phyloP scores from a whole-genome alignment of 2,113 vertebrate species.

The Macroglossus sobrinus region DNA sequence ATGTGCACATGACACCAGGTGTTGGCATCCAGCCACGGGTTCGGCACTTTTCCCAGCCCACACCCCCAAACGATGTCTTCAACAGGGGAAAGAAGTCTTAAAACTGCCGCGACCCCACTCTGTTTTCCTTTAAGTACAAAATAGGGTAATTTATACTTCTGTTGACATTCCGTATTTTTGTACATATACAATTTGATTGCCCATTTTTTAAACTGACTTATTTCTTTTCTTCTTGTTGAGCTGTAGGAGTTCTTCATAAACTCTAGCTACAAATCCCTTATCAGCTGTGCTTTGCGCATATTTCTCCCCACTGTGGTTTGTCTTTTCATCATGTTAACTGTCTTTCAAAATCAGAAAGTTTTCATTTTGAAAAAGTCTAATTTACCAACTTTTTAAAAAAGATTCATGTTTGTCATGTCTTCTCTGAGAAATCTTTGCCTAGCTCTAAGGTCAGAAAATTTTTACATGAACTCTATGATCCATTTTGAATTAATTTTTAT shows the following conservation, averaged over 20 bases:
- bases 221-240: neutral
- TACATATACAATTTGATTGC: neutral
- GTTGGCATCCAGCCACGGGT: neutral
- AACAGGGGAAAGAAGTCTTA: neutral
- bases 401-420: neutral
- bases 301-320: neutral
- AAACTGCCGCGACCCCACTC: neutral
- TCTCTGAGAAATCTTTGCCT: neutral
- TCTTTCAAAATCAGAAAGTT: neutral
- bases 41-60: neutral
- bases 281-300: neutral
- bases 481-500: neutral
- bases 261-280: neutral
- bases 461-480: neutral
- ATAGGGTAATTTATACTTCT: neutral
- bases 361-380: neutral
- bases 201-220: neutral
- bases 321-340: neutral
- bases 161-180: neutral
- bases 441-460: neutral
- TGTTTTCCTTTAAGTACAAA: neutral
- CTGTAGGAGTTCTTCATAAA: neutral
- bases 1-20: neutral
- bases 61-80: neutral
- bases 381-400: neutral